A percentile compares a stretch with the other conserved stretches of the same genome.
Conservation (phyloP, 2,888 invertebrate species). For the Minunthozetes semirufus region DNA sequence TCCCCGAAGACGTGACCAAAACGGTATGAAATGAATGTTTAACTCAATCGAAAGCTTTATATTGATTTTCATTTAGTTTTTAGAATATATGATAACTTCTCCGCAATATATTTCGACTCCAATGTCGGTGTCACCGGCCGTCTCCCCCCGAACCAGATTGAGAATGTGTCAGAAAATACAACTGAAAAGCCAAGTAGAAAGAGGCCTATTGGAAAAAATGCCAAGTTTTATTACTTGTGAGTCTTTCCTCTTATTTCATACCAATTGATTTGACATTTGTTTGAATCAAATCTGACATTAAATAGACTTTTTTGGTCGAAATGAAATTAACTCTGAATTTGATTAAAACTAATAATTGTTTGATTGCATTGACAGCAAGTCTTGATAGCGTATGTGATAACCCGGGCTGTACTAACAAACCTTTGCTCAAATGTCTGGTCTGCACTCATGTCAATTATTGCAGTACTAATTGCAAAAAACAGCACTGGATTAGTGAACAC, state of each 20-base stretch:
- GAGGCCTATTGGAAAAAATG: conserved; percentile 23
- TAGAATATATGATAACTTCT: conserved; percentile 1
- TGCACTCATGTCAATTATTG: conserved; percentile 31
- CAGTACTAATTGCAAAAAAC: conserved; percentile 23
- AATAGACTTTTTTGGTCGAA: no score
- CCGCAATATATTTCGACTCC: neutral
- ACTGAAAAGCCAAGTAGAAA: conserved; percentile 1
- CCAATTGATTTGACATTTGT: no score
- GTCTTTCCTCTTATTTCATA: neutral
- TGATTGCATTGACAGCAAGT: neutral
- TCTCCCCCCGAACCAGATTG: conserved; percentile 8
- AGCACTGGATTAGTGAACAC: conserved; percentile 28
- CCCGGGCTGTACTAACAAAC: neutral
- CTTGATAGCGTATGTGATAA: conserved; percentile 7
- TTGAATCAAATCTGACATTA: no score
- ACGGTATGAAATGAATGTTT: neutral
- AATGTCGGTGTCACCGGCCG: neutral
- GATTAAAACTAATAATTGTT: no score
- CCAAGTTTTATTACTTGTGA: conserved; percentile 22
- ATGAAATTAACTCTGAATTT: no score
- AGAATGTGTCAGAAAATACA: neutral
- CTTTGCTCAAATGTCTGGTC: conserved; percentile 22
- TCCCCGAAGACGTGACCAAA: neutral
- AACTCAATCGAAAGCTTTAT: neutral
- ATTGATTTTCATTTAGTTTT: conserved; percentile 19